phyloP scores from a whole-genome alignment of 2,888 invertebrate species.

The Meliscaeva auricollis region DNA sequence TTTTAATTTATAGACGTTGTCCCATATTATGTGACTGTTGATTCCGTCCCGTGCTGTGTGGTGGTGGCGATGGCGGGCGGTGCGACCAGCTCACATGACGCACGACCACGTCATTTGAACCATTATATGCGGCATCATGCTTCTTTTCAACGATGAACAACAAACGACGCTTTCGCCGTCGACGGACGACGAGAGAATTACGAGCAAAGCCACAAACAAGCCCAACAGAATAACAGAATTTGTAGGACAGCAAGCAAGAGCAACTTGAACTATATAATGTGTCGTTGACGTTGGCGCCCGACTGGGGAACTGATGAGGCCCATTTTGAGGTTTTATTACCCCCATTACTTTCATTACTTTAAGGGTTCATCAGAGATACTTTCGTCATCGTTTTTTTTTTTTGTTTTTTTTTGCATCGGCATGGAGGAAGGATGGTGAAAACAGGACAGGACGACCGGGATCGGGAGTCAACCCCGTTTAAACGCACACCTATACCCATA shows the following conservation, averaged over 20 bases:
- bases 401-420: no score
- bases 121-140: constrained; percentile 65
- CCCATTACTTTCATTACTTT: constrained; percentile 73
- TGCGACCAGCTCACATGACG: constrained; percentile 64
- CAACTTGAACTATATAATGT: constrained; percentile 63
- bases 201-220: constrained; percentile 64
- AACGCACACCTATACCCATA: constrained; percentile 53
- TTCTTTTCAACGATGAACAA: constrained; percentile 24
- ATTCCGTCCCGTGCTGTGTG: constrained; percentile 38
- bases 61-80: constrained; percentile 12
- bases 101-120: constrained; percentile 69
- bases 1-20: constrained; percentile 77
- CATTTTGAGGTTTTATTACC: constrained; percentile 74
- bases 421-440: not conserved
- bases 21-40: constrained; percentile 70
- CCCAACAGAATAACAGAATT: constrained; percentile 67
- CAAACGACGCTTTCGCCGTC: not conserved
- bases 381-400: constrained; percentile 68
- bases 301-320: constrained; percentile 61
- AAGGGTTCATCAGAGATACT: constrained; percentile 72
- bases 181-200: constrained; percentile 36
- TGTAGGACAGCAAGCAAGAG: constrained; percentile 59
- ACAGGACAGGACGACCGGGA: not conserved
- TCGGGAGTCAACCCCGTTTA: constrained; percentile 31
- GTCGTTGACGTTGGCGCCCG: constrained; percentile 34